These are phyloP conservation scores for Cololabis saira DNA, from an alignment of 2,113 vertebrate genomes.

Conservation along the genomic window DNA sequence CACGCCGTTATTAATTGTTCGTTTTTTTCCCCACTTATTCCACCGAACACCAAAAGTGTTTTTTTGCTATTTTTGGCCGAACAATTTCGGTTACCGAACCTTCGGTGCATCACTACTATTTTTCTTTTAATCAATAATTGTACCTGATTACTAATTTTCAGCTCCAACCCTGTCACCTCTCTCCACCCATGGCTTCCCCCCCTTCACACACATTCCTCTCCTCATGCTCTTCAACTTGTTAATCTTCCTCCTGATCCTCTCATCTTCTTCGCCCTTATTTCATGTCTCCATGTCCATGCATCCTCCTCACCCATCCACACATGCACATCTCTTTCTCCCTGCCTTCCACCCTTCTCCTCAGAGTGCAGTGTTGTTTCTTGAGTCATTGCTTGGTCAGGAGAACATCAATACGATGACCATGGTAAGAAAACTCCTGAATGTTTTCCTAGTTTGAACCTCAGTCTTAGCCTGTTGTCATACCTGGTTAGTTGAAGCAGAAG, in stretches of 20 bases:
- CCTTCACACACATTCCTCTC: constrained; percentile 36
- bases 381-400: constrained; percentile 78
- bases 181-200: constrained; percentile 20
- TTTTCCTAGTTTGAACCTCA: constrained; percentile 23
- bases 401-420: constrained; percentile 73
- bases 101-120: no score
- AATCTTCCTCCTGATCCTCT: constrained; percentile 63
- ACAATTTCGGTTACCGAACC: no score
- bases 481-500: constrained; percentile 13
- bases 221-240: constrained; percentile 50
- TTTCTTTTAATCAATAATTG: constrained; percentile 30
- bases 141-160: constrained; percentile 55
- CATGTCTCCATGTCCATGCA: not conserved
- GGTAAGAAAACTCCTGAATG: constrained; percentile 73
- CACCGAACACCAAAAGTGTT: no score
- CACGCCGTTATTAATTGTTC: no score
- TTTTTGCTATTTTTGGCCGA: no score
- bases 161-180: constrained; percentile 30
- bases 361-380: constrained; percentile 80
- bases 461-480: constrained; percentile 20
- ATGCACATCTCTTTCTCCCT: constrained; percentile 25
- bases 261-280: constrained; percentile 61
- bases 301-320: not conserved
- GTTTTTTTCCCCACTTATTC: no score
- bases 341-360: constrained; percentile 54